Evolutionary conservation across 2,113 vertebrate species (phyloP).

Genomic region (Nycticebus coucang): DNA sequence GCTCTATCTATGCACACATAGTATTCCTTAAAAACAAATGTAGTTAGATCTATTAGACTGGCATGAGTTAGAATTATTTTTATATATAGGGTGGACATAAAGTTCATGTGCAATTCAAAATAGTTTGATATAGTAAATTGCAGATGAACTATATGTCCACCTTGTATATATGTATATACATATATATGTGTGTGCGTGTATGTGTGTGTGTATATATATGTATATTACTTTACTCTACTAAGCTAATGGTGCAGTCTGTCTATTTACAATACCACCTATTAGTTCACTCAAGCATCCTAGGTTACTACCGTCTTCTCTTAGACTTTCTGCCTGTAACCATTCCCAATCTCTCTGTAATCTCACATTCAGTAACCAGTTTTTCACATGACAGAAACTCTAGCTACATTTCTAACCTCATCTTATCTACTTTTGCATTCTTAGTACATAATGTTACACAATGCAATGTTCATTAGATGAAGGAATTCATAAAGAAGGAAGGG

Average conservation of each 20-base stretch:
- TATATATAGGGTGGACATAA: background rate
- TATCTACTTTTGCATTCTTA: background rate
- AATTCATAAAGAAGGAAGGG: background rate
- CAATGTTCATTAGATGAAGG: background rate
- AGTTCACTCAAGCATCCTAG: background rate
- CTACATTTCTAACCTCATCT: background rate
- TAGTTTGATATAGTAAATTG: too few relatives aligned
- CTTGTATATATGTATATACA: background rate
- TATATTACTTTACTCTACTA: background rate
- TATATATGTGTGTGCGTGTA: background rate
- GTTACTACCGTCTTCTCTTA: background rate
- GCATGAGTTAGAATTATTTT: background rate
- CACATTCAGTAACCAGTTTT: background rate
- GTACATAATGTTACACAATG: background rate
- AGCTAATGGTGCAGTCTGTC: background rate
- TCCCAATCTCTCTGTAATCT: background rate
- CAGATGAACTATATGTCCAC: too few relatives aligned
- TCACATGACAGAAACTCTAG: background rate
- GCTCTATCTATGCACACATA: background rate
- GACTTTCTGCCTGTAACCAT: background rate
- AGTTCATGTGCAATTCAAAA: too few relatives aligned
- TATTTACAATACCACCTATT: background rate
- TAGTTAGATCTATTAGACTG: background rate
- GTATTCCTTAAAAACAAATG: background rate
- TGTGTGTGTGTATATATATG: too few relatives aligned